Base-by-base conservation (phyloP, 2,797 vertebrate genomes). In the Galaxias olidus region DNA sequence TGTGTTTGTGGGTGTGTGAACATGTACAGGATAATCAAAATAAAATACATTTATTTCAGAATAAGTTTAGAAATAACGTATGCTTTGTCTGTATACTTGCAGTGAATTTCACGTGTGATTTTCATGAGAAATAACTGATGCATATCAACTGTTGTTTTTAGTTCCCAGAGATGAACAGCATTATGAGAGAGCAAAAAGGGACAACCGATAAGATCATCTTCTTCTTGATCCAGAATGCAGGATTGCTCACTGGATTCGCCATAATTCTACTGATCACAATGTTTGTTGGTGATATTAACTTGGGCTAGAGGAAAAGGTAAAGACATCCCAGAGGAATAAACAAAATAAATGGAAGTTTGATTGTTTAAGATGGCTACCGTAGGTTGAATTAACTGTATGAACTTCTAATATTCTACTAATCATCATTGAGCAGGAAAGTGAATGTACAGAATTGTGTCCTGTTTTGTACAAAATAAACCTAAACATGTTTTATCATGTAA, bases 151-250 rank as follows among this genome's bases (percentile, higher is more conserved):
- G 18, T 41, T 59, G 1, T 0, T 73, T 79, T 71, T 86, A 93
- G 92, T 91, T 93, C 63, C 91, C 92, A 51, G 92, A 93, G 82
- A 92, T 93, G 91, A 90, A 93, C 66, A 85, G 9, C 67, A 90
- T 93, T 13, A 75, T 84, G 11, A 76, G 9, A 13, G 86, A 83
- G 47, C 82, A 91, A 43, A 48, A 9, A 0, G n/a, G 7, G 4
- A 85, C 66, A 0, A 88, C 67, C 43, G 41, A 61, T 4, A 88
- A 89, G 59, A 1, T 90, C 4, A 1, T 90, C 53, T 92, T 93
- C 85, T 93, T 93, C 79, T 40, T 90, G 56, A 91, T 93, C 74
- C 92, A 93, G 87, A 93, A 93, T 0, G 81, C 80, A 0, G 92
- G 92, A 10, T 82, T 93, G 54, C 86, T 93, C 50, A 86, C 76